Percentiles rank a stretch among this genome's conserved stretches.
phyloP scores from a whole-genome alignment of 2,113 vertebrate genomes.

The Takifugu flavidus region DNA sequence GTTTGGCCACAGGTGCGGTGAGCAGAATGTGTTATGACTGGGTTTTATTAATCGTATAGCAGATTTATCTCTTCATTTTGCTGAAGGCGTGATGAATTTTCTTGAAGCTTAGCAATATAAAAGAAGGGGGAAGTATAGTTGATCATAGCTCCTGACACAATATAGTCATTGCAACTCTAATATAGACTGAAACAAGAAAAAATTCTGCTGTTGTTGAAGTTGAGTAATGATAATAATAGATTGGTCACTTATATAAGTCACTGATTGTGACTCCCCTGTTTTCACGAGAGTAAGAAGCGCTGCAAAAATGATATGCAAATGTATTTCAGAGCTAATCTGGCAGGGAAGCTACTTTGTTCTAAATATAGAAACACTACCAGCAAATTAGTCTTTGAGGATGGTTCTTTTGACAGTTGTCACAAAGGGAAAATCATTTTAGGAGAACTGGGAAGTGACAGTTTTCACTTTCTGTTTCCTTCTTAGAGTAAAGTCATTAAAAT shows the following conservation, averaged over 20 bases:
- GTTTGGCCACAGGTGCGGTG: constrained; percentile 37
- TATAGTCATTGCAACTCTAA: too few relatives aligned
- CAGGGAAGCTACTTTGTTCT: constrained; percentile 5
- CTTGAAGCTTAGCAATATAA: constrained; percentile 3
- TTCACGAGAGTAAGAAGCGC: background rate
- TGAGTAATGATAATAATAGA: too few relatives aligned
- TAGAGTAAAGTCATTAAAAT: too few relatives aligned
- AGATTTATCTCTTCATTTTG: too few relatives aligned
- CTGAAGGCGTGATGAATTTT: background rate
- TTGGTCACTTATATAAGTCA: too few relatives aligned
- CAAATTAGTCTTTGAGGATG: background rate
- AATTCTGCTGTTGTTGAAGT: too few relatives aligned
- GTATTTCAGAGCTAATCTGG: constrained; percentile 5
- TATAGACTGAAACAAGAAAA: too few relatives aligned
- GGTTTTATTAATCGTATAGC: too few relatives aligned
- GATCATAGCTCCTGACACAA: too few relatives aligned
- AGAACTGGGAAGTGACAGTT: background rate
- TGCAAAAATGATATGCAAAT: background rate
- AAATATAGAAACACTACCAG: constrained; percentile 6
- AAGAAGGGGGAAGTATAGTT: background rate
- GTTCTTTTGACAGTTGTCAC: background rate
- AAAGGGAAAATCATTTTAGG: background rate
- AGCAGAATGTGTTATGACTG: constrained; percentile 58
- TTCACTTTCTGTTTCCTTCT: background rate
- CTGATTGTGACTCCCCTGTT: background rate